Percentiles rank a stretch among this genome's conserved stretches.
These are phyloP conservation scores for Lordiphosa stackelbergi DNA, from an alignment of 1,140 invertebrate species.

Conservation along the genomic window DNA sequence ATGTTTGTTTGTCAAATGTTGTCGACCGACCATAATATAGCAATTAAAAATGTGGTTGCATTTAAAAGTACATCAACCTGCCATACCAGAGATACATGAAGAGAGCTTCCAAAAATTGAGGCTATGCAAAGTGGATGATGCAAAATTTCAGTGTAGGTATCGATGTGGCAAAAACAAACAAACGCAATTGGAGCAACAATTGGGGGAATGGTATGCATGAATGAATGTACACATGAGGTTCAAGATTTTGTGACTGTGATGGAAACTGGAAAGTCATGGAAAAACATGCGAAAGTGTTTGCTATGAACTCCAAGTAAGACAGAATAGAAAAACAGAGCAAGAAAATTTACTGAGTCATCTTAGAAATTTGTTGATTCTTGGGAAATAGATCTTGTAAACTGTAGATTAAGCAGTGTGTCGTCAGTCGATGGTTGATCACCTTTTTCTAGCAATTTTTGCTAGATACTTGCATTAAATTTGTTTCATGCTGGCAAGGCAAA, in stretches of 20 bases:
- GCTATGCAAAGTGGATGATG: slow-evolving; percentile 31
- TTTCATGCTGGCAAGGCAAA: too few relatives aligned
- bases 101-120: slow-evolving; percentile 31
- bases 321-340: too few relatives aligned
- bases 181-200: slow-evolving; percentile 20
- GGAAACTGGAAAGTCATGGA: too few relatives aligned
- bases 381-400: too few relatives aligned
- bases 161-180: too few relatives aligned
- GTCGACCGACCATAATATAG: slow-evolving; percentile 61
- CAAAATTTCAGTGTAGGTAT: slow-evolving; percentile 1
- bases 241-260: too few relatives aligned
- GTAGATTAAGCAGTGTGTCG: neutral
- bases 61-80: slow-evolving; percentile 62
- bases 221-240: neutral
- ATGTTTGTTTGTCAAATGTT: slow-evolving; percentile 52
- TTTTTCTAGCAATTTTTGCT: too few relatives aligned
- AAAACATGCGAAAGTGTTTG: too few relatives aligned
- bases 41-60: slow-evolving; percentile 59
- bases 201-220: slow-evolving; percentile 9
- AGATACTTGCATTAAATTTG: too few relatives aligned
- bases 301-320: too few relatives aligned
- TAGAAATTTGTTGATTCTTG: too few relatives aligned
- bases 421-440: neutral
- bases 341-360: too few relatives aligned
- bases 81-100: slow-evolving; percentile 4